phyloP scores from a whole-genome alignment of 2,888 invertebrate species.

The Andrena flavipes region DNA sequence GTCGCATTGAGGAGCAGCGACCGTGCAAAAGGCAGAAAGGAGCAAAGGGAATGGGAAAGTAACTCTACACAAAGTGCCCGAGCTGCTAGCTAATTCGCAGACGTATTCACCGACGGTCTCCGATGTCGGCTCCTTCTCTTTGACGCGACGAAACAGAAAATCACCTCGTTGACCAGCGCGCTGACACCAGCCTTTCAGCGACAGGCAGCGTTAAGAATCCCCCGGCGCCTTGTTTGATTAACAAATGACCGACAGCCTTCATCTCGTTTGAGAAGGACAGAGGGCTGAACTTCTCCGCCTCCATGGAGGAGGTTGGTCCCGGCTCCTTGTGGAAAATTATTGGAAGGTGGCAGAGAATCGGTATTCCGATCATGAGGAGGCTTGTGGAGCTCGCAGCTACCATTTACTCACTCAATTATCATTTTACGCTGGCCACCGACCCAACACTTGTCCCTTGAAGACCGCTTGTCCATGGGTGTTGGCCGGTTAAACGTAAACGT shows the following conservation, averaged over 20 bases:
- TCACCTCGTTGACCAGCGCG: slow-evolving; percentile 5
- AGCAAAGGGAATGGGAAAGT: slow-evolving; percentile 61
- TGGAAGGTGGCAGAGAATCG: not conserved
- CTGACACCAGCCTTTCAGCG: not conserved
- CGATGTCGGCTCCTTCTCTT: slow-evolving; percentile 27
- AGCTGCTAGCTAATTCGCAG: slow-evolving; percentile 49
- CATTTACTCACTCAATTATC: too few relatives aligned
- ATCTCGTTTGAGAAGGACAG: not conserved
- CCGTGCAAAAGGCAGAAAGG: slow-evolving; percentile 48
- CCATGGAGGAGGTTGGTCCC: not conserved
- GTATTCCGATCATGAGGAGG: not conserved
- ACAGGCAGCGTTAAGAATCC: not conserved
- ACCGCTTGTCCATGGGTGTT: not conserved
- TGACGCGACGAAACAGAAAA: slow-evolving; percentile 44
- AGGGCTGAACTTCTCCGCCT: not conserved
- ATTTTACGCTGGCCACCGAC: not conserved
- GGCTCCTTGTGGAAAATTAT: not conserved
- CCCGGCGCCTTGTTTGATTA: slow-evolving; percentile 30
- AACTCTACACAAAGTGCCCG: slow-evolving; percentile 48
- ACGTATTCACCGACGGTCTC: slow-evolving; percentile 17
- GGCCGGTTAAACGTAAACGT: slow-evolving; percentile 31
- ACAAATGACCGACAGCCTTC: slow-evolving; percentile 17
- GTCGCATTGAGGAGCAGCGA: slow-evolving; percentile 49
- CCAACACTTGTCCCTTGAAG: slow-evolving; percentile 19
- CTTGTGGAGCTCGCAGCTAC: not conserved